Conservation (phyloP, 2,113 vertebrate genomes). For the Phalacrocorax aristotelis region DNA sequence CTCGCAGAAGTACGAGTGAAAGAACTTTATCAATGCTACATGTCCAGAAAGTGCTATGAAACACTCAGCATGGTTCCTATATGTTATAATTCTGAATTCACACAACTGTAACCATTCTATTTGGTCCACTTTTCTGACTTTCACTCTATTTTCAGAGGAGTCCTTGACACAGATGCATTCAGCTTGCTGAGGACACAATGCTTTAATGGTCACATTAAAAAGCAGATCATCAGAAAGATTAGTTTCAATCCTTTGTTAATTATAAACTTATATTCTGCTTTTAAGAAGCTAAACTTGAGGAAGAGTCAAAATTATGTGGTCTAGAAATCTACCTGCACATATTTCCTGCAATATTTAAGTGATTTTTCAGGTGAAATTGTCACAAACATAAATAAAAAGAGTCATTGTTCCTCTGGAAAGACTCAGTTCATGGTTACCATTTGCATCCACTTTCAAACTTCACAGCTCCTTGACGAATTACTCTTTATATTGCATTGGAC, state of each 20-base stretch:
- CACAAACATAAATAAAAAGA: not conserved
- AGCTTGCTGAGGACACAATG: not conserved
- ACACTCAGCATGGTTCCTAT: not conserved
- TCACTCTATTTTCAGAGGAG: not conserved
- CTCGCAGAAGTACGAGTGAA: not conserved
- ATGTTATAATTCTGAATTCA: not conserved
- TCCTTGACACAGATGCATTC: not conserved
- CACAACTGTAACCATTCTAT: not conserved
- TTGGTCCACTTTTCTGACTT: not conserved
- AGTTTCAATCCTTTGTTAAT: not conserved
- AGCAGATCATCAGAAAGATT: not conserved
- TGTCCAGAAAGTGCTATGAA: slow-evolving; percentile 4
- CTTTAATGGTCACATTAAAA: not conserved
- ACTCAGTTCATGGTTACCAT: not conserved
- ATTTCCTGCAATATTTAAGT: not conserved
- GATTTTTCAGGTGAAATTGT: not conserved
- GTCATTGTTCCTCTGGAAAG: not conserved
- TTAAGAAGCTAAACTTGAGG: not conserved
- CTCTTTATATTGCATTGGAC: not conserved
- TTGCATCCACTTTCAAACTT: not conserved
- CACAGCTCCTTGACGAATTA: not conserved
- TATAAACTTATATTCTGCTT: not conserved
- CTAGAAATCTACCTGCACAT: not conserved
- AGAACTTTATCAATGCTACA: not conserved
- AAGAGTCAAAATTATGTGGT: not conserved